Percentiles rank a stretch among this genome's conserved stretches.
These are phyloP conservation scores for Yponomeuta plumbellus DNA, from an alignment of 2,888 invertebrate genomes.

Conservation along the genomic window DNA sequence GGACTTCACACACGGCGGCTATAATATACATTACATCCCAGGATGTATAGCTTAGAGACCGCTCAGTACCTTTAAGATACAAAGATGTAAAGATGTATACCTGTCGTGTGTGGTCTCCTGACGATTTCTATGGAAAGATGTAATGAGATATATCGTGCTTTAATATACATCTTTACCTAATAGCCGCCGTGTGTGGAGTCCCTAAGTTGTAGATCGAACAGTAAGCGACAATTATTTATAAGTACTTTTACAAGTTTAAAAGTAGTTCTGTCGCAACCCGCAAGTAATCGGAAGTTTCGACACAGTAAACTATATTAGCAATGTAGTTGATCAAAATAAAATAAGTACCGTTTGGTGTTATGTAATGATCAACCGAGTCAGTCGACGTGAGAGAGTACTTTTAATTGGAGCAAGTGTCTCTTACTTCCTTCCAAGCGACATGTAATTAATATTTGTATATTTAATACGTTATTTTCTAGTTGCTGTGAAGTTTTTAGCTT, in stretches of 20 bases:
- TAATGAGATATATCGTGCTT: no score
- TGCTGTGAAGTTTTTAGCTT: not conserved
- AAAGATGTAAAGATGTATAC: no score
- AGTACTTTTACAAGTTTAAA: not conserved
- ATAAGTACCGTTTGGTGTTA: constrained; percentile 39
- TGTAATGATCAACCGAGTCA: constrained; percentile 40
- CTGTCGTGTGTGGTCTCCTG: no score
- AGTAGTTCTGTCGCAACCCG: constrained; percentile 48
- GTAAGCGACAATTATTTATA: not conserved
- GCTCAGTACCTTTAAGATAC: no score
- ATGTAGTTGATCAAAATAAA: constrained; percentile 42
- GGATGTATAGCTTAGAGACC: no score
- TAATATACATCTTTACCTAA: no score
- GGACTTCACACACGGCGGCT: no score
- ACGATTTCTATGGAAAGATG: no score
- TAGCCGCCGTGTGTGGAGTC: no score
- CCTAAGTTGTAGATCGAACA: no score
- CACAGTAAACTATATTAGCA: constrained; percentile 41
- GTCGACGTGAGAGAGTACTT: constrained; percentile 3
- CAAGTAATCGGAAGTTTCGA: constrained; percentile 64
- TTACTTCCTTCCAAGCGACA: not conserved
- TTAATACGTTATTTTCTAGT: not conserved
- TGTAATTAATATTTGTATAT: not conserved
- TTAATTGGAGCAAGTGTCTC: not conserved
- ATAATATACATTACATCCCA: no score